A percentile compares a stretch with the other conserved stretches of the same genome.
Evolutionary conservation across 2,113 vertebrate genomes (phyloP).

Genomic region (Callipepla californica): DNA sequence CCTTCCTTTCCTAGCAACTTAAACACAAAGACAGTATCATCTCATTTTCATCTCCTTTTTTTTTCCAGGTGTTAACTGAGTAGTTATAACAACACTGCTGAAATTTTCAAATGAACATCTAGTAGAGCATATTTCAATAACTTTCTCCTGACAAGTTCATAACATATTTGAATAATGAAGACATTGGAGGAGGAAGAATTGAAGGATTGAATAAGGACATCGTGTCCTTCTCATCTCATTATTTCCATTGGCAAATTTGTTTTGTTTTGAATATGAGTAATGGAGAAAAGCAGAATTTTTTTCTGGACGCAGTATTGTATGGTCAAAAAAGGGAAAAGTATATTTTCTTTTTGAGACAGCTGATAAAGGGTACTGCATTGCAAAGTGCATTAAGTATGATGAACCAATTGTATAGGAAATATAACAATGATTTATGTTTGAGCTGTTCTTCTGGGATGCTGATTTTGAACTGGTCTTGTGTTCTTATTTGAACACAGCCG

Average conservation of each 20-base stretch:
- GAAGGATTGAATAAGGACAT: no score
- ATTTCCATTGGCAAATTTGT: neutral
- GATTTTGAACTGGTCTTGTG: neutral
- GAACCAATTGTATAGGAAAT: neutral
- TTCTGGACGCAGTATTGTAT: neutral
- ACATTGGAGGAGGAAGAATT: neutral
- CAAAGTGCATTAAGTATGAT: neutral
- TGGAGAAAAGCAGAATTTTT: neutral
- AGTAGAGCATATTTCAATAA: neutral
- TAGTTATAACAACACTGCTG: neutral
- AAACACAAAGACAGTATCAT: neutral
- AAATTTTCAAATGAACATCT: neutral
- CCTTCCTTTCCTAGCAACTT: neutral
- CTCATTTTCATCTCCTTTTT: neutral
- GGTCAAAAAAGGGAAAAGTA: neutral
- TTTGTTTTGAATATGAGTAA: neutral
- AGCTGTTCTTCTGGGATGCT: neutral
- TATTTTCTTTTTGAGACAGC: neutral
- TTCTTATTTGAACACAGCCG: neutral
- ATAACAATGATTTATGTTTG: neutral
- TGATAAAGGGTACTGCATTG: neutral
- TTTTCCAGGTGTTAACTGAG: neutral
- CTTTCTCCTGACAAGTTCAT: neutral
- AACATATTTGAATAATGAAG: neutral
- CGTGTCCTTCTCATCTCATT: neutral